Conservation (phyloP, 1,140 invertebrate genomes). For the Paraescarpia echinospica region DNA sequence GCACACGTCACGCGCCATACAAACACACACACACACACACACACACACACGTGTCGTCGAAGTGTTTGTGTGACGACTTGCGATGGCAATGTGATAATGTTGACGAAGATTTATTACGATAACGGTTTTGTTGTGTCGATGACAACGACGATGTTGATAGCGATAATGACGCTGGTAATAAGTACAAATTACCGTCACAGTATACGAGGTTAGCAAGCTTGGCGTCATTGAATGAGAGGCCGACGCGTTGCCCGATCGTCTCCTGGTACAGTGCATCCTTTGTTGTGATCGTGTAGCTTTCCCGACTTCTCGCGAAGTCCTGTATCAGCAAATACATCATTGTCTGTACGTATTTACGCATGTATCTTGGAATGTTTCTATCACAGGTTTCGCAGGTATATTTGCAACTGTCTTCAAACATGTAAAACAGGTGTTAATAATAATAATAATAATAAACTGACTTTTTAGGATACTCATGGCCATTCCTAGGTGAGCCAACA, state of each 20-base stretch:
- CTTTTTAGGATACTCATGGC: too few species aligned
- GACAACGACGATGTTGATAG: background rate
- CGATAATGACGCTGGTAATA: background rate
- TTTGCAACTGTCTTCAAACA: background rate
- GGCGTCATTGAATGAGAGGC: conserved; percentile 51
- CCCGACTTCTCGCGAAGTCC: background rate
- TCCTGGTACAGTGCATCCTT: conserved; percentile 23
- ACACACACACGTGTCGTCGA: too few species aligned
- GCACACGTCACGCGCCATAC: too few species aligned
- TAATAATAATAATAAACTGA: too few species aligned
- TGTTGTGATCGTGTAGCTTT: background rate
- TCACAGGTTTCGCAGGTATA: background rate
- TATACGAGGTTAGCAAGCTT: conserved; percentile 53
- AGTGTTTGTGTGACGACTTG: too few species aligned
- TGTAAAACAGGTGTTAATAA: background rate
- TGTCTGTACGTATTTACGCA: background rate
- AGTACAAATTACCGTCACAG: conserved; percentile 42
- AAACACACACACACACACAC: too few species aligned
- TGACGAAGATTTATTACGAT: too few species aligned
- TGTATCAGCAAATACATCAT: background rate
- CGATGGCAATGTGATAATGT: too few species aligned
- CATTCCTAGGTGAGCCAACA: background rate
- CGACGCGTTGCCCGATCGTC: conserved; percentile 46
- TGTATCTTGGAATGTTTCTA: background rate
- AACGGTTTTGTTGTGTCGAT: background rate